Evolutionary conservation across 2,797 vertebrate species (phyloP).

Genomic region (Heliangelus exortis): DNA sequence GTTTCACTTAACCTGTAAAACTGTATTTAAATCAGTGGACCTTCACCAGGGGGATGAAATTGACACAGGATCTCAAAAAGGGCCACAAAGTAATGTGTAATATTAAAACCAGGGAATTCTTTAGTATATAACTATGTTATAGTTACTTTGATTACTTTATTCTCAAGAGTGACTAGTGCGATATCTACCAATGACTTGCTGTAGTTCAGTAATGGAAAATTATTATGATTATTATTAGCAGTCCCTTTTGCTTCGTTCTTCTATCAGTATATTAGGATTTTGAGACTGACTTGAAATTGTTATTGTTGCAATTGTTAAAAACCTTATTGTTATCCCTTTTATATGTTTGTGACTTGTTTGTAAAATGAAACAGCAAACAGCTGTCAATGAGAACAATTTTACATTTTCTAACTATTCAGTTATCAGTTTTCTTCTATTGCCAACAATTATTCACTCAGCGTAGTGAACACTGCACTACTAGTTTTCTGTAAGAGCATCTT

Average conservation of each 20-base stretch:
- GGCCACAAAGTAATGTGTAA: neutral
- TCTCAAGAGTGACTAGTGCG: neutral
- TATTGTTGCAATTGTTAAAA: neutral
- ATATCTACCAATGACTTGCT: neutral
- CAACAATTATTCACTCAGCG: neutral
- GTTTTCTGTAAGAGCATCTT: neutral
- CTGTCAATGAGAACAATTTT: neutral
- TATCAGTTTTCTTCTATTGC: neutral
- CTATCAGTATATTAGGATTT: neutral
- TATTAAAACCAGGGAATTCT: neutral
- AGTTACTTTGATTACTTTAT: neutral
- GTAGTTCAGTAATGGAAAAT: neutral
- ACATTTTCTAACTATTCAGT: neutral
- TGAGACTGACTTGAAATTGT: neutral
- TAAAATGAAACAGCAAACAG: neutral
- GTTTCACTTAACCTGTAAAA: neutral
- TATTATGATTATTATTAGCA: neutral
- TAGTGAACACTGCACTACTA: neutral
- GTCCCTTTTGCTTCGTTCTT: neutral
- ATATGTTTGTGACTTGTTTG: neutral
- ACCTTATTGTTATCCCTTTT: neutral
- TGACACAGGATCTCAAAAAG: neutral
- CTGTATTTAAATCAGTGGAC: neutral
- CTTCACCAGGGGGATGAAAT: neutral
- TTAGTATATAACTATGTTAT: neutral